Percentiles rank a stretch among this genome's conserved stretches.
Conservation (phyloP, 2,113 vertebrate species). For the Hemibagrus wyckioides region DNA sequence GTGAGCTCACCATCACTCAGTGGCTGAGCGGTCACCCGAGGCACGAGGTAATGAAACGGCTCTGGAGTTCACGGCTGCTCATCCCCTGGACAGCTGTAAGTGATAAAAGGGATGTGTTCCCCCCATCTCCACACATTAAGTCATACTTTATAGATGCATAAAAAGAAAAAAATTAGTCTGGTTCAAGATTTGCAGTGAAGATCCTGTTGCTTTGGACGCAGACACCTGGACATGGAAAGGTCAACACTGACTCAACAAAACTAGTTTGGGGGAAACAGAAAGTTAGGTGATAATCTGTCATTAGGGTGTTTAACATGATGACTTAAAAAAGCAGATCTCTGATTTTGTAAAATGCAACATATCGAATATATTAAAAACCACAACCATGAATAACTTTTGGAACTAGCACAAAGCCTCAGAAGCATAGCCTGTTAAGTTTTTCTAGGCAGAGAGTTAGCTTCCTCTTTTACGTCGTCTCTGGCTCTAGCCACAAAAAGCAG, state of each 20-base stretch:
- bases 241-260: constrained; percentile 34
- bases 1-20: constrained; percentile 47
- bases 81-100: constrained; percentile 19
- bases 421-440: constrained; percentile 30
- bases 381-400: background rate
- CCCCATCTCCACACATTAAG: constrained; percentile 13
- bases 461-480: constrained; percentile 55
- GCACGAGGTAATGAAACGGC: constrained; percentile 15
- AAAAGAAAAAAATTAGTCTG: constrained; percentile 25
- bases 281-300: background rate
- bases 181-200: constrained; percentile 36
- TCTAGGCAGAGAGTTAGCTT: constrained; percentile 48
- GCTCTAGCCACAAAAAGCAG: constrained; percentile 61
- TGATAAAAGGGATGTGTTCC: background rate
- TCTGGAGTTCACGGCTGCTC: constrained; percentile 24
- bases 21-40: constrained; percentile 16
- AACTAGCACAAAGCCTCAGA: background rate
- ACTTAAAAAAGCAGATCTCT: background rate
- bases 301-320: background rate
- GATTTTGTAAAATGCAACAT: background rate
- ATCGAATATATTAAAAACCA: constrained; percentile 2
- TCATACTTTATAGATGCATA: constrained; percentile 6
- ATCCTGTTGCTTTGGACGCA: background rate
- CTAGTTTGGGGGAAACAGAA: background rate
- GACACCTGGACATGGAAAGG: constrained; percentile 17